phyloP scores from a whole-genome alignment of 2,113 vertebrate genomes.

The Brachyistius frenatus region DNA sequence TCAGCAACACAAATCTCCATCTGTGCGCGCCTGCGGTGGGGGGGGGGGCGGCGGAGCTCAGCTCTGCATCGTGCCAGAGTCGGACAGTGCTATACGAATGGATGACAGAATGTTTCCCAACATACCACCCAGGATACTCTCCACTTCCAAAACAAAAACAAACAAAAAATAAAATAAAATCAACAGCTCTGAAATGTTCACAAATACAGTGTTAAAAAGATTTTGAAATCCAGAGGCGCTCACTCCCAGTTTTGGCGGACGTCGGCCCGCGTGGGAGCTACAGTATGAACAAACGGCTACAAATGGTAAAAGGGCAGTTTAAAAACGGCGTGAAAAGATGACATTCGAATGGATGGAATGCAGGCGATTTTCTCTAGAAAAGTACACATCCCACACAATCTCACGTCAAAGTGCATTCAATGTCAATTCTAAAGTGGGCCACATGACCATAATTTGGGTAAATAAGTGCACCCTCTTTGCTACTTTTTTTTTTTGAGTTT shows the following conservation, averaged over 20 bases:
- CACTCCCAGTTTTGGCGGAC: conserved; percentile 43
- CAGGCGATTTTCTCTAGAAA: conserved; percentile 70
- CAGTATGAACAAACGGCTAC: conserved; percentile 57
- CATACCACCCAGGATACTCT: conserved; percentile 60
- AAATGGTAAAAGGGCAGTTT: conserved; percentile 46
- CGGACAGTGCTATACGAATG: conserved; percentile 67
- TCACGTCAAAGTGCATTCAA: conserved; percentile 87
- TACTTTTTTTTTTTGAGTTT: conserved; percentile 78
- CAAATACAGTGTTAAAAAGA: conserved; percentile 72
- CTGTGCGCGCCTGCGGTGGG: conserved; percentile 27
- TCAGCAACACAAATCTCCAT: conserved; percentile 53
- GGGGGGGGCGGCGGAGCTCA: conserved; percentile 11
- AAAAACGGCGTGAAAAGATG: conserved; percentile 67
- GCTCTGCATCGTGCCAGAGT: conserved; percentile 57
- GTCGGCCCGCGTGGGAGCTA: conserved; percentile 47
- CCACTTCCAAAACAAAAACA: neutral
- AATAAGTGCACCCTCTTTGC: conserved; percentile 60
- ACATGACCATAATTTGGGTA: conserved; percentile 52
- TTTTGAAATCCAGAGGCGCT: conserved; percentile 54
- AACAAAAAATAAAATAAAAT: neutral
- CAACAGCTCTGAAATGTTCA: conserved; percentile 72
- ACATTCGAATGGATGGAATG: conserved; percentile 84
- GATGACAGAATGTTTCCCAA: conserved; percentile 60
- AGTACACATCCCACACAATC: conserved; percentile 82
- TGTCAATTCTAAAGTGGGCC: conserved; percentile 67